Base-by-base conservation (phyloP, 2,797 vertebrate genomes). In the Pygocentrus nattereri region DNA sequence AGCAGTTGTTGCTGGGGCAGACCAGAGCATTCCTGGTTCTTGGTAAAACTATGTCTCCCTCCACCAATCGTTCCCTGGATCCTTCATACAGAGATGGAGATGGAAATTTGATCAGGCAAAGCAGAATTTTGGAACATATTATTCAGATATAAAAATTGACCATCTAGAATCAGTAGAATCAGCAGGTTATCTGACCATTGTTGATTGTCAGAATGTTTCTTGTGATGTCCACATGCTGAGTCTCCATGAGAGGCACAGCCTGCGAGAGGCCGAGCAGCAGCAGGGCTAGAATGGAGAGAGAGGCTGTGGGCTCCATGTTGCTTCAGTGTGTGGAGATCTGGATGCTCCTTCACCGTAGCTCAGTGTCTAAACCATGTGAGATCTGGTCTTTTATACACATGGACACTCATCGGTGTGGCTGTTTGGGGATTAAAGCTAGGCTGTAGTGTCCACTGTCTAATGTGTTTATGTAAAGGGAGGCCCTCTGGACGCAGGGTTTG, bases 321-420 rank as follows among this genome's bases (percentile, higher is more conserved):
- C 54, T 59, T 81, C 72, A 56, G 64, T 65, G 68, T 76, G n/a
- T 82, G 67, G 78, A 75, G 80, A 27, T 70, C 54, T 47, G 64
- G 70, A 50, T 52, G 71, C 64, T 74, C 30, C 44, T 70, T 75
- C 77, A 59, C 68, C 31, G 41, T 64, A 34, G 21, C 49, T 79
- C 31, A 16, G 11, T 80, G 79, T 74, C 23, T 84, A 75, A 72
- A 31, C n/a, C 44, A n/a, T 54, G 31, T 74, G 30, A 41, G 49
- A 12, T 72, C 82, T 79, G 75, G 71, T 54, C 84, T 80, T 91
- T 90, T 90, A 90, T 88, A 88, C 80, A 31, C 2, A 18, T 52
- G 52, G 23, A 65, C 41, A 76, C 15, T 52, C 25, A 76, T 23
- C 25, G 74, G 58, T 76, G 74, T 76, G 59, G 25, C 25, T 31